Base-by-base conservation (phyloP, 2,888 invertebrate genomes). In the Mactromeris polynyma region DNA sequence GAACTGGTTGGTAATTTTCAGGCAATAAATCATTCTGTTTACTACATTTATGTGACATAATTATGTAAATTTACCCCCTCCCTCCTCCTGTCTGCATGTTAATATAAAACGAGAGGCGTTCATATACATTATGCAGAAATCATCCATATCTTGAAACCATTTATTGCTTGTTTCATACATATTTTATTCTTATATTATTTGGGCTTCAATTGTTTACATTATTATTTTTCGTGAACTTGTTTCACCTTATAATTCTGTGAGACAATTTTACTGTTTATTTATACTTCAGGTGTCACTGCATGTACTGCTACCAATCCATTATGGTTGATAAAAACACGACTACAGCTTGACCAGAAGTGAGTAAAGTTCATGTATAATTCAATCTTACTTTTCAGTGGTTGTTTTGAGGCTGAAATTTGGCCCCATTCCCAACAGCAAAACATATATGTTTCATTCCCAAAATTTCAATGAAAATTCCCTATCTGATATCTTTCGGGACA, bases 271-370 rank as follows among this genome's bases (percentile, higher is more conserved):
- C n/a, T 11, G n/a, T 79, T n/a, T 91, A 91, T 91, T 81, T 87
- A 14, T 42, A 82, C 91, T 96, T 11, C 97, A 98, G 98, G 99
- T 94, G 99, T 99, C 97, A 98, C 98, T 93, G 98, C 99, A 42
- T 98, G 99, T 96, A 99, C 99, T 83, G 98, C 98, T 94, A 99
- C 99, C 89, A 99, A 99, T 97, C 99, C 99, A 84, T 99, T 99
- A 96, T 99, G 99, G 99, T 99, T 99, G 97, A 98, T 99, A 89
- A 99, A 99, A 97, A 99, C 99, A 80, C 98, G 99, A 91, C 97
- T 99, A 89, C 99, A 99, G 97, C 97, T 99, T 95, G 99, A 99
- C 97, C 97, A 98, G 94, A 98, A 97, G 96, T 97, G 97, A 93
- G 97, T 93, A 54, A 0, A 17, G 14, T 36, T 36, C 19, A 26